A percentile compares a stretch with the other conserved stretches of the same genome.
Evolutionary conservation across 2,888 invertebrate species (phyloP).

Genomic region (Agriopis marginaria): DNA sequence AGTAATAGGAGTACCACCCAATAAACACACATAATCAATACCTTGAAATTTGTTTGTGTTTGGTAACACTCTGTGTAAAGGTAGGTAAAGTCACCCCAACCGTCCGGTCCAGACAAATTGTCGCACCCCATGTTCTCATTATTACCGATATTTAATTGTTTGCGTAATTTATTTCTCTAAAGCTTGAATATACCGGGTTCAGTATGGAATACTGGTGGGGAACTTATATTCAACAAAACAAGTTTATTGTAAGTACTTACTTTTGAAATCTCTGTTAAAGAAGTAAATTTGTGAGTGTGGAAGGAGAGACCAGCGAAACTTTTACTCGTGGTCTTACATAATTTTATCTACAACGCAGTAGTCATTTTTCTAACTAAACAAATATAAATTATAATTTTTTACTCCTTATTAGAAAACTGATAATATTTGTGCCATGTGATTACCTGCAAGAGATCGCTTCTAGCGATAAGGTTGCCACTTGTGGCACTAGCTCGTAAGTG

Average conservation of each 20-base stretch:
- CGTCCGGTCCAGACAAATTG: constrained; percentile 84
- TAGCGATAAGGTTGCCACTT: too few relatives aligned
- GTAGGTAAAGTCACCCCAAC: constrained; percentile 67
- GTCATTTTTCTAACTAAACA: too few relatives aligned
- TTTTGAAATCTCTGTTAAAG: background rate
- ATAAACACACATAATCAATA: background rate
- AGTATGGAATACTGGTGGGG: constrained; percentile 46
- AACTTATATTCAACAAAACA: background rate
- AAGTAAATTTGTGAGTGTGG: too few relatives aligned
- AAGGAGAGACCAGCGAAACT: too few relatives aligned
- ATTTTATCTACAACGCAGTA: too few relatives aligned
- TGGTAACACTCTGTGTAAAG: constrained; percentile 54
- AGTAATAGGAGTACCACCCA: too few relatives aligned
- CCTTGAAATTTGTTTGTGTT: background rate
- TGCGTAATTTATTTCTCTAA: constrained; percentile 85
- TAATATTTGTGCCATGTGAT: too few relatives aligned
- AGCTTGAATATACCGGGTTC: constrained; percentile 59
- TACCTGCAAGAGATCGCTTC: too few relatives aligned
- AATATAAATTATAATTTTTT: too few relatives aligned
- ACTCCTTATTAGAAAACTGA: too few relatives aligned
- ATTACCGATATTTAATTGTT: constrained; percentile 87
- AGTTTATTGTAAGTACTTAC: background rate
- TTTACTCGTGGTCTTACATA: too few relatives aligned
- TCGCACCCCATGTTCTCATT: constrained; percentile 85
- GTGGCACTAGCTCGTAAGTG: too few relatives aligned